Percentiles rank a stretch among this genome's conserved stretches.
Conservation (phyloP, 2,113 vertebrate genomes). For the Anguilla japonica region DNA sequence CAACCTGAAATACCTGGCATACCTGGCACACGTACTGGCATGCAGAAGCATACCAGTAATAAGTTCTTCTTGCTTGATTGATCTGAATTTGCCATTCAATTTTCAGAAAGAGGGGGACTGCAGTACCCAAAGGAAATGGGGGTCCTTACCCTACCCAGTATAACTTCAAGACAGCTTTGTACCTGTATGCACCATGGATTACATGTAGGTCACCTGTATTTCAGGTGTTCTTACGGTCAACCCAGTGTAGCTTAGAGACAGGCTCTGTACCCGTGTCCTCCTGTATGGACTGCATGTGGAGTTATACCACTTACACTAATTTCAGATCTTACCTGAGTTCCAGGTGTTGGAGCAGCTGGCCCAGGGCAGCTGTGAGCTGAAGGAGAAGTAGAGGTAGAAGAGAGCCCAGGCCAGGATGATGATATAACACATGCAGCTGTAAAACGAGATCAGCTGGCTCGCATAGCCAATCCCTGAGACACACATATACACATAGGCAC, state of each 20-base stretch:
- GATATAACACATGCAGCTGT: slow-evolving; percentile 83
- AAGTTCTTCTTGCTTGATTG: background rate
- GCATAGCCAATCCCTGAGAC: slow-evolving; percentile 84
- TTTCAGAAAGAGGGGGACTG: background rate
- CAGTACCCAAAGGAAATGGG: background rate
- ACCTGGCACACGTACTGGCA: background rate
- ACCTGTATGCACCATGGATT: too few species aligned
- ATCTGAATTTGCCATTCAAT: background rate
- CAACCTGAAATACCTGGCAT: background rate
- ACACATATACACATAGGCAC: too few species aligned
- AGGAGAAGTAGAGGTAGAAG: slow-evolving; percentile 87
- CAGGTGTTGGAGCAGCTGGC: slow-evolving; percentile 80
- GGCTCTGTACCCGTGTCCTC: too few species aligned
- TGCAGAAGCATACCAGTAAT: background rate
- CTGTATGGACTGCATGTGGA: background rate
- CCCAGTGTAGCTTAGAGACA: too few species aligned
- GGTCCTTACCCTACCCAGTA: too few species aligned
- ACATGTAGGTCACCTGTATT: too few species aligned
- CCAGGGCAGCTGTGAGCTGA: slow-evolving; percentile 82
- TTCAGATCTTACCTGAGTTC: slow-evolving; percentile 80
- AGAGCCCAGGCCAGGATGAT: slow-evolving; percentile 86
- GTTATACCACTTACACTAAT: background rate
- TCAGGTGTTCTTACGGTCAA: too few species aligned
- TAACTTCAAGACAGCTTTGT: too few species aligned
- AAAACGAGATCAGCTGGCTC: slow-evolving; percentile 77